Conservation (phyloP, 2,888 invertebrate species). For the Tolmerus cingulatus region DNA sequence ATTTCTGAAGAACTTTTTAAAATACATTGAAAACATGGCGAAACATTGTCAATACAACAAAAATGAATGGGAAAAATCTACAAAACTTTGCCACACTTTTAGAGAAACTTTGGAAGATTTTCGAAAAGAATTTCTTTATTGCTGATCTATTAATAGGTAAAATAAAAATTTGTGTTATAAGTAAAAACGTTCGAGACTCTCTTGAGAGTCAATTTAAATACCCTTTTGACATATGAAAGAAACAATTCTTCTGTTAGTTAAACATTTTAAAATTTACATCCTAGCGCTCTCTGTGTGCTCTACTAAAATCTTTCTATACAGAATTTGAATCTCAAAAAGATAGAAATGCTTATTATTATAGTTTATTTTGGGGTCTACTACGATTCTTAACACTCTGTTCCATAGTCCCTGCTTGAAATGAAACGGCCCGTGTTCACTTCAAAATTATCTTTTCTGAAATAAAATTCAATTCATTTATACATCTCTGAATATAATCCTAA, state of each 20-base stretch:
- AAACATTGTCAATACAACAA: slow-evolving; percentile 52
- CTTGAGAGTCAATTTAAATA: background rate
- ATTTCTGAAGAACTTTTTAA: slow-evolving; percentile 53
- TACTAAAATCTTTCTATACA: background rate
- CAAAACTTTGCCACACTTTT: background rate
- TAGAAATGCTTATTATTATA: background rate
- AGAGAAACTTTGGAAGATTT: background rate
- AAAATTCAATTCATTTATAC: slow-evolving; percentile 31
- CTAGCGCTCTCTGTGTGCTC: background rate
- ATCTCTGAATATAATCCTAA: slow-evolving; percentile 27
- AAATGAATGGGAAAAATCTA: slow-evolving; percentile 53
- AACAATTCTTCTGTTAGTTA: background rate
- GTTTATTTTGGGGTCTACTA: background rate
- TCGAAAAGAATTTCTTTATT: background rate
- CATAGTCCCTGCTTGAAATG: background rate
- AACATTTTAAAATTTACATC: background rate
- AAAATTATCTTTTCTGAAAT: slow-evolving; percentile 2
- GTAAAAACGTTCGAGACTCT: background rate
- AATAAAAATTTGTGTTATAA: background rate
- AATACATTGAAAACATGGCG: slow-evolving; percentile 52
- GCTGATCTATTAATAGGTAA: background rate
- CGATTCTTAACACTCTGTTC: background rate
- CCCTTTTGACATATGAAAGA: no score
- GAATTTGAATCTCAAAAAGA: background rate
- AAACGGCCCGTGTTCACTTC: background rate